Evolutionary conservation across 2,888 invertebrate genomes (phyloP), one percentile per base, ranked within the genome.

Genomic region (Noctua janthe): DNA sequence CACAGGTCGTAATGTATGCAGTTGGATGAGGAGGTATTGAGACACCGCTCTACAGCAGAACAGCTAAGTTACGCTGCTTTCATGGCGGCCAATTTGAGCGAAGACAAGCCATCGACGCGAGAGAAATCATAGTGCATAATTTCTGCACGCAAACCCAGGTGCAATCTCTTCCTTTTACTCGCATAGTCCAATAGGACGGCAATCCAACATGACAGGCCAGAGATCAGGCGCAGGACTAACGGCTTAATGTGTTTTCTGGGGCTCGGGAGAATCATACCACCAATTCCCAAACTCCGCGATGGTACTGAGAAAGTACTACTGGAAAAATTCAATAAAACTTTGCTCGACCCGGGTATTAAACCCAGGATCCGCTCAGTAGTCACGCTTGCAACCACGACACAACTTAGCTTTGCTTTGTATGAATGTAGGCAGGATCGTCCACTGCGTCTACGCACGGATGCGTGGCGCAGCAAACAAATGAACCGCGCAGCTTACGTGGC

Each of bases 21-120:
- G 59, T 84, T 83, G 87, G 56, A 77, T 73, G 56, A 80, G 72
- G 69, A 84, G n/a, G 43, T 15, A 7, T 69, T 8, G 15, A 15
- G 69, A 4, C 69, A 17, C 4, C 15, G 1, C 47, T 47, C 69
- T 47, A 69, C 15, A 15, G 4, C 15, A 4, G 8, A 43, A n/a
- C 47, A 2, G 23, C 67, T 67, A 43, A 43, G 1, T 39, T 66
- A n/a, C n/a, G 8, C 13, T 64, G 17, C 64, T 35, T 64, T 17
- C 62, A 62, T 35, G 66, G 43, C 13, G 6, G 23, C 43, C 43
- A 13, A 43, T n/a, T 23, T 43, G 20, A n/a, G 67, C 23, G 13
- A 43, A 67, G 23, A 20, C 1, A 29, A 8, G 59, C 39, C 11
- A 39, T 10, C 23, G 10, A 11, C 15, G 39, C 11, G 11, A 4